Conservation (phyloP, 2,113 vertebrate species). For the Danio rerio region DNA sequence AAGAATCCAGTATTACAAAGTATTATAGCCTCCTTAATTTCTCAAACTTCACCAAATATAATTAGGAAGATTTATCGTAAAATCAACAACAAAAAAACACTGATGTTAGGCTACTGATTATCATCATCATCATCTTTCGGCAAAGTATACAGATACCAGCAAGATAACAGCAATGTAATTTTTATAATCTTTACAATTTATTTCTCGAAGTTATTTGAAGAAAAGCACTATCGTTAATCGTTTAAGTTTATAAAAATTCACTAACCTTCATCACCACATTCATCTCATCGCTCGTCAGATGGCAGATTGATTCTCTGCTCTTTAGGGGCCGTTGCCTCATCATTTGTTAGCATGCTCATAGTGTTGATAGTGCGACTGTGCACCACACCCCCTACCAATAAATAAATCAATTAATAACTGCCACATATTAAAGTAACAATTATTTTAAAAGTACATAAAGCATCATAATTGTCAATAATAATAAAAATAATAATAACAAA, state of each 20-base stretch:
- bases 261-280: slow-evolving; percentile 18
- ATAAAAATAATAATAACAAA: too few relatives aligned
- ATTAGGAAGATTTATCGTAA: neutral
- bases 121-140: neutral
- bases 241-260: neutral
- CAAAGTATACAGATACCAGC: neutral
- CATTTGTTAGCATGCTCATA: neutral
- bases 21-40: neutral
- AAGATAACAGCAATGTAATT: neutral
- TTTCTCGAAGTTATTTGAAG: too few relatives aligned
- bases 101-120: neutral
- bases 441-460: too few relatives aligned
- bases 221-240: neutral
- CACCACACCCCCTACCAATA: neutral
- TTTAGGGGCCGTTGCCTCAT: neutral
- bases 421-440: too few relatives aligned
- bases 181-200: neutral
- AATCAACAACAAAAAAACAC: too few relatives aligned
- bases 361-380: slow-evolving; percentile 12
- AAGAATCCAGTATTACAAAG: neutral
- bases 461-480: too few relatives aligned
- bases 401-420: too few relatives aligned
- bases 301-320: neutral
- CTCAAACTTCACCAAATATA: neutral
- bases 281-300: slow-evolving; percentile 19